These are phyloP conservation scores for Euschistus heros DNA, from an alignment of 1,140 invertebrate genomes.

Conservation along the genomic window DNA sequence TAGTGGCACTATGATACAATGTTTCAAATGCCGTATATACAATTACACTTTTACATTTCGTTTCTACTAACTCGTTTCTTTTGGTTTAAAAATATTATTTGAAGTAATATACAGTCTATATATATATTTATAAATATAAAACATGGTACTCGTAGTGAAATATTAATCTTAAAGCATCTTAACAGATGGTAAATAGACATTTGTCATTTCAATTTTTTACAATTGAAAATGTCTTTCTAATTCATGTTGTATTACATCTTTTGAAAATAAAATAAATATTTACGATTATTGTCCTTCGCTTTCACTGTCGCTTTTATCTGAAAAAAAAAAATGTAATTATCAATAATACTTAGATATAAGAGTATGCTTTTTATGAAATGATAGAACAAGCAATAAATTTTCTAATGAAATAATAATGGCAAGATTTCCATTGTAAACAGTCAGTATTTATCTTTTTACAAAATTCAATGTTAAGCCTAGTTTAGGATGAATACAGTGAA, in stretches of 20 bases:
- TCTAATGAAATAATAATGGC: conserved; percentile 5
- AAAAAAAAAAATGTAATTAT: conserved; percentile 40
- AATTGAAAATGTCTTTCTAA: conserved; percentile 8
- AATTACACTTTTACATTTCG: conserved; percentile 9
- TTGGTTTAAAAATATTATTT: conserved; percentile 12
- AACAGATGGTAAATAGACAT: conserved; percentile 18
- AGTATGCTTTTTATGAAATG: too few relatives aligned
- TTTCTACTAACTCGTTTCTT: conserved; percentile 1
- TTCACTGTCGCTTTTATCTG: conserved; percentile 86
- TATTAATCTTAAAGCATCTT: conserved; percentile 11
- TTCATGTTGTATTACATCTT: not conserved
- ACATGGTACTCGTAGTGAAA: not conserved
- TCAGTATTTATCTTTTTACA: not conserved
- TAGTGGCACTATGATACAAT: conserved; percentile 19
- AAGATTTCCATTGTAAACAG: not conserved
- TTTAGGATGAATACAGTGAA: not conserved
- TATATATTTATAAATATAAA: conserved; percentile 13
- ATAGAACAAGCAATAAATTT: conserved; percentile 26
- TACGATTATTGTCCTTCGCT: conserved; percentile 67
- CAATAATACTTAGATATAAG: too few relatives aligned
- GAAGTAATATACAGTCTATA: conserved; percentile 19
- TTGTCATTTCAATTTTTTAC: not conserved
- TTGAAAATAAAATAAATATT: not conserved
- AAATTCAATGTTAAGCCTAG: not conserved
- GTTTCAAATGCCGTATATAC: not conserved